phyloP scores from a whole-genome alignment of 2,797 vertebrate genomes.

The Ptychobarbus kaznakovi region DNA sequence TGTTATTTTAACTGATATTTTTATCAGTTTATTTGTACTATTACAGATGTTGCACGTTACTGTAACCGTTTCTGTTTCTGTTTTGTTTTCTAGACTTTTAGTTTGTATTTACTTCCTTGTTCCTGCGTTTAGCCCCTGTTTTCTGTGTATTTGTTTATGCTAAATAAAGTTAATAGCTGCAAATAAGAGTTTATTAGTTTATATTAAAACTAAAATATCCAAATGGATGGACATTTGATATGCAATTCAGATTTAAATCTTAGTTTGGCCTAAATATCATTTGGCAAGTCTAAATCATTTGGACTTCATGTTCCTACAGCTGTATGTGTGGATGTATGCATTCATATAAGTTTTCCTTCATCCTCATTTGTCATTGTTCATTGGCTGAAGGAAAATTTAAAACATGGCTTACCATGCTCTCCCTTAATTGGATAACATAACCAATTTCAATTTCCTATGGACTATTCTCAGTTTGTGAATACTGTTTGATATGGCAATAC shows the following conservation, averaged over 20 bases:
- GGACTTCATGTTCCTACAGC: background rate
- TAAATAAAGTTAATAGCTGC: too few species aligned
- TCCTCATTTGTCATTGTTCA: background rate
- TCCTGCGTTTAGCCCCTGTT: too few species aligned
- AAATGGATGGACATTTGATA: background rate
- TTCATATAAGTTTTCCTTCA: background rate
- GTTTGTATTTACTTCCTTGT: too few species aligned
- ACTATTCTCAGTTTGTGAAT: background rate
- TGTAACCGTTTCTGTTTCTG: too few species aligned
- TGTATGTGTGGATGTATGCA: too few species aligned
- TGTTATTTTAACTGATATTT: too few species aligned
- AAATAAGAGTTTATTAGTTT: background rate
- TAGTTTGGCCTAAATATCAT: background rate
- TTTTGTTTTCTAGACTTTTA: too few species aligned
- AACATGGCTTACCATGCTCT: background rate
- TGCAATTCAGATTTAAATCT: background rate
- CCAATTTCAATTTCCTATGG: background rate
- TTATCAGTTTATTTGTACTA: background rate
- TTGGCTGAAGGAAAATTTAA: background rate
- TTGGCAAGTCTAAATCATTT: background rate
- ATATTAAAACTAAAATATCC: background rate
- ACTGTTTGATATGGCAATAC: background rate
- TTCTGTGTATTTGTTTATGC: too few species aligned
- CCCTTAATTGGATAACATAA: background rate
- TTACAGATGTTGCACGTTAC: background rate